Conservation (phyloP, 2,113 vertebrate species). For the Neogobius melanostomus region DNA sequence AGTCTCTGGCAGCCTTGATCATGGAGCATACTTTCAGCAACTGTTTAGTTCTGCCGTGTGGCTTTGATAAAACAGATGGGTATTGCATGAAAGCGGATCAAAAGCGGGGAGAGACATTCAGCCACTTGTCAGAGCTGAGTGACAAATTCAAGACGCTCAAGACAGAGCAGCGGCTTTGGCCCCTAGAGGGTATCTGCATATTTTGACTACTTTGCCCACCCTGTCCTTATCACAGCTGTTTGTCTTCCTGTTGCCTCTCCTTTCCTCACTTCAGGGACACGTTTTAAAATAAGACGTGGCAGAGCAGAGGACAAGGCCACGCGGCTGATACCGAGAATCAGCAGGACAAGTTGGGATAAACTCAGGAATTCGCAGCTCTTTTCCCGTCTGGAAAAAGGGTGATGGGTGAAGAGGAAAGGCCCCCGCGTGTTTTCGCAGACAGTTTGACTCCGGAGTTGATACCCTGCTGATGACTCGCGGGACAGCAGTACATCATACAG, state of each 20-base stretch:
- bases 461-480: constrained; percentile 14
- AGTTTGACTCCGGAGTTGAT: constrained; percentile 55
- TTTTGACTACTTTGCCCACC: neutral
- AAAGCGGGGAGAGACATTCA: no score
- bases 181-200: neutral
- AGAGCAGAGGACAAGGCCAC: constrained; percentile 29
- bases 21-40: no score
- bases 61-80: no score
- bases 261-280: constrained; percentile 30
- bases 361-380: constrained; percentile 12
- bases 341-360: constrained; percentile 23
- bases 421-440: constrained; percentile 51
- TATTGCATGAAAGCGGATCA: no score
- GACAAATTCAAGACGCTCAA: no score
- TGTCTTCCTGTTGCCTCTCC: constrained; percentile 6
- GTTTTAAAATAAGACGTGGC: constrained; percentile 22
- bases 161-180: neutral
- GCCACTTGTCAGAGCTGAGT: no score
- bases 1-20: no score
- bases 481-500: constrained; percentile 17
- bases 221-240: constrained; percentile 17
- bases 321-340: constrained; percentile 17
- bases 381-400: constrained; percentile 11
- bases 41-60: no score
- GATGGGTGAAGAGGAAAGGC: constrained; percentile 39